Conservation (phyloP, 2,113 vertebrate species). For the Todiramphus chloris region DNA sequence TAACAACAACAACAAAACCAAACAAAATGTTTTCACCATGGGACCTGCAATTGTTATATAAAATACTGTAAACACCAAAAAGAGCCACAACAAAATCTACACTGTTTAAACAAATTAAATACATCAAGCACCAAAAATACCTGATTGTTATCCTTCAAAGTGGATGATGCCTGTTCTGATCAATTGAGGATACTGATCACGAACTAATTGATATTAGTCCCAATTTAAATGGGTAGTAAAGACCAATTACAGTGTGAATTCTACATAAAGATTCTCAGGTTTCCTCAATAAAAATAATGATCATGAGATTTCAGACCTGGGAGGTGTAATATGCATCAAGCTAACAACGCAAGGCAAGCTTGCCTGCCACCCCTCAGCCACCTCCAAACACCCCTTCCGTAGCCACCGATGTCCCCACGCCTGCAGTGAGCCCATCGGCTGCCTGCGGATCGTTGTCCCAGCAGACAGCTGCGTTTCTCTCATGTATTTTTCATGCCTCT, state of each 20-base stretch:
- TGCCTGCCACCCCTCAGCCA: background rate
- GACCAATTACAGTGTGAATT: background rate
- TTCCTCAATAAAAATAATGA: background rate
- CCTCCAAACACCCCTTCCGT: background rate
- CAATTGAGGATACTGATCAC: background rate
- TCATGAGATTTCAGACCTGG: background rate
- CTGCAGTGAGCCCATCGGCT: background rate
- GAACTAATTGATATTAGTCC: background rate
- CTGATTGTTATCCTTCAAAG: background rate
- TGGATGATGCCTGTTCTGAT: background rate
- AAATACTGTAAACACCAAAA: background rate
- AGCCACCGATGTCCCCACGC: background rate
- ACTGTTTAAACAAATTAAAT: background rate
- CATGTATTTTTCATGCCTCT: rapidly evolving
- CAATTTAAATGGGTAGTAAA: background rate
- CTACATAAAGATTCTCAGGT: background rate
- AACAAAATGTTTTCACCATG: background rate
- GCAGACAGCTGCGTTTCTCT: background rate
- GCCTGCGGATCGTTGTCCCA: rapidly evolving
- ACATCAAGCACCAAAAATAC: background rate
- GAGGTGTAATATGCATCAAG: background rate
- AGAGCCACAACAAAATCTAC: background rate
- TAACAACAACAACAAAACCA: too few relatives aligned
- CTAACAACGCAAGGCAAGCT: background rate
- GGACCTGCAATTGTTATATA: background rate